Conservation (phyloP, 1,140 invertebrate species). For the Hermatobates lingyangjiaoensis region DNA sequence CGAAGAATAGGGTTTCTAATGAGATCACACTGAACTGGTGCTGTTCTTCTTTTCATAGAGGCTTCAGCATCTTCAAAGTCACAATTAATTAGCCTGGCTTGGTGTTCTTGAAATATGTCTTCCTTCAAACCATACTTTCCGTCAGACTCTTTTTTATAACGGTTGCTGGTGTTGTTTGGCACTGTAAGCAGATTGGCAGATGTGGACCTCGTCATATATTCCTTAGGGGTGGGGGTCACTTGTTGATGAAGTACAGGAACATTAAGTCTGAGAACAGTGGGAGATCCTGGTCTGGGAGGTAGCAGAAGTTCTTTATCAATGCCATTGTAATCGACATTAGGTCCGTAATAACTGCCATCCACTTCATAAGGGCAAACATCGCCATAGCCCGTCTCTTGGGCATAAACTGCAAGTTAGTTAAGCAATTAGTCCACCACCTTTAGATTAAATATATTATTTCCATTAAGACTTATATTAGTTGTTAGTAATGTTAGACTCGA, state of each 20-base stretch:
- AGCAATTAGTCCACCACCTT: no score
- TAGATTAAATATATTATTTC: no score
- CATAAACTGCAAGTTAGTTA: no score
- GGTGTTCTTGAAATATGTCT: constrained; percentile 20
- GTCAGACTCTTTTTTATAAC: constrained; percentile 16
- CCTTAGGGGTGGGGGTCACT: constrained; percentile 3
- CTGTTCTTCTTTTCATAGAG: not conserved
- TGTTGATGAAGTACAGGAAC: constrained; percentile 2
- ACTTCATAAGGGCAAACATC: no score
- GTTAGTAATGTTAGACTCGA: no score
- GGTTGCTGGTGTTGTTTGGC: constrained; percentile 11
- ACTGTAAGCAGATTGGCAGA: constrained; percentile 11
- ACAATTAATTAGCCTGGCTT: constrained; percentile 18
- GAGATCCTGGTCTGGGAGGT: constrained; percentile 9
- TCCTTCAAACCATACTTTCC: constrained; percentile 16
- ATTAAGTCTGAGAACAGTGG: constrained; percentile 8
- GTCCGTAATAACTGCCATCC: no score
- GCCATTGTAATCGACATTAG: no score
- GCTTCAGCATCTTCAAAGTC: constrained; percentile 18
- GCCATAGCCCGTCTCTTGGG: no score
- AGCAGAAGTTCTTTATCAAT: not conserved
- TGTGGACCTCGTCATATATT: not conserved
- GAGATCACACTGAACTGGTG: not conserved
- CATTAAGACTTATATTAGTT: no score
- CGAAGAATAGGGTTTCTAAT: not conserved